A percentile compares a stretch with the other conserved stretches of the same genome.
phyloP scores from a whole-genome alignment of 2,888 invertebrate genomes.

The Drosophila glabriapex region DNA sequence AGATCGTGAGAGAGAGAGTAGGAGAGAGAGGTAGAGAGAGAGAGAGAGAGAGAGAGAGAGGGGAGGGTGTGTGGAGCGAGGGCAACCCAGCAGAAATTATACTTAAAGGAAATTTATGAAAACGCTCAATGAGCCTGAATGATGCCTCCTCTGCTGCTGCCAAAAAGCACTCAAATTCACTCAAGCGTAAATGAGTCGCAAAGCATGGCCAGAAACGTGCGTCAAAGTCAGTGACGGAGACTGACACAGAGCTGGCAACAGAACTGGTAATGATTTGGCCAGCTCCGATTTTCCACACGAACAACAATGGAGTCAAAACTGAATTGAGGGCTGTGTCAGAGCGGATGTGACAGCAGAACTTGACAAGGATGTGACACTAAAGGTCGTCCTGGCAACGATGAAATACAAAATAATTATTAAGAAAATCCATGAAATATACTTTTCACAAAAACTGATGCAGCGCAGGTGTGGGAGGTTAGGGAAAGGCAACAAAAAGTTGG shows the following conservation, averaged over 20 bases:
- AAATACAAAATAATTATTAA: constrained; percentile 75
- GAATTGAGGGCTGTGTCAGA: constrained; percentile 20
- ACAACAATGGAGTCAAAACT: constrained; percentile 55
- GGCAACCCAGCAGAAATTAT: constrained; percentile 54
- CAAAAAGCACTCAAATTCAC: constrained; percentile 63
- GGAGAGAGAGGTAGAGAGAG: background rate
- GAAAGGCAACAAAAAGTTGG: constrained; percentile 32
- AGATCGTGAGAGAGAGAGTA: background rate
- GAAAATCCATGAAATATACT: constrained; percentile 57
- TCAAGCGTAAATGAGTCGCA: constrained; percentile 74
- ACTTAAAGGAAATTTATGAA: constrained; percentile 76
- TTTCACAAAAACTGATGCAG: constrained; percentile 15
- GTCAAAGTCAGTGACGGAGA: constrained; percentile 39
- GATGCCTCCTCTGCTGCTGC: constrained; percentile 38
- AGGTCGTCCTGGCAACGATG: constrained; percentile 77
- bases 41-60: background rate
- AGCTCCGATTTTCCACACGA: constrained; percentile 76
- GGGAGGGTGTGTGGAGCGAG: constrained; percentile 3
- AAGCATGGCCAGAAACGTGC: constrained; percentile 59
- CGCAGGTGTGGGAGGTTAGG: background rate
- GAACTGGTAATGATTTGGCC: constrained; percentile 62
- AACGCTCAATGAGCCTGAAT: constrained; percentile 80
- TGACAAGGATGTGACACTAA: constrained; percentile 78
- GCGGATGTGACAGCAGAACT: constrained; percentile 60
- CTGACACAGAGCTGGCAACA: constrained; percentile 6